Conservation (phyloP, 2,888 invertebrate species). For the Desoria tigrina region DNA sequence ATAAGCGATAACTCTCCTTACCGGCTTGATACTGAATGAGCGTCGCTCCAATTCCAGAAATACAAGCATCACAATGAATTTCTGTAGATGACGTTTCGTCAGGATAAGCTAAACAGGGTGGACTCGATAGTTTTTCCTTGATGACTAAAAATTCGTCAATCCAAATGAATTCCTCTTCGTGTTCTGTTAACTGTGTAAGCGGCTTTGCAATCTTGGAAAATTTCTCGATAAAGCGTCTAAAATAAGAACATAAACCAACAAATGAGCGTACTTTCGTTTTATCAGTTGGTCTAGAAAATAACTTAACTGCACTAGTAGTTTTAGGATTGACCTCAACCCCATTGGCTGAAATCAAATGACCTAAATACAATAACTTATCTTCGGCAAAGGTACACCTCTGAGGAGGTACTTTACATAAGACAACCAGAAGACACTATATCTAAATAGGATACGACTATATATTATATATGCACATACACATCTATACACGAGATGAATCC, state of each 20-base stretch:
- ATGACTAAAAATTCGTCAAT: neutral
- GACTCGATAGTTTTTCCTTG: neutral
- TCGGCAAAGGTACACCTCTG: slow-evolving; percentile 54
- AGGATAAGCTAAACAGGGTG: neutral
- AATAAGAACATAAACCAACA: slow-evolving; percentile 34
- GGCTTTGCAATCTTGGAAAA: slow-evolving; percentile 6
- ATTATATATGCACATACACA: too few species aligned
- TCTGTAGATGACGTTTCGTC: neutral
- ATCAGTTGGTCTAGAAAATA: slow-evolving; percentile 11
- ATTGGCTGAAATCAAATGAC: slow-evolving; percentile 13
- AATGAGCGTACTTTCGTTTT: slow-evolving; percentile 4
- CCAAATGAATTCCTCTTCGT: neutral
- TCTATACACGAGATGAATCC: too few species aligned
- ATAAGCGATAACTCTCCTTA: slow-evolving; percentile 9
- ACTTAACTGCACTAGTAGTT: slow-evolving; percentile 3
- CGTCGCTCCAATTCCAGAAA: slow-evolving; percentile 1
- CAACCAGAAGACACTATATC: too few species aligned
- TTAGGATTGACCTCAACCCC: slow-evolving; percentile 12
- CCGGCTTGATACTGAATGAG: neutral
- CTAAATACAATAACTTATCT: slow-evolving; percentile 6
- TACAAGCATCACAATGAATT: slow-evolving; percentile 11
- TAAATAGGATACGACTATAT: too few species aligned
- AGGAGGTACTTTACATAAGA: too few species aligned
- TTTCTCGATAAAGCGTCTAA: slow-evolving; percentile 33
- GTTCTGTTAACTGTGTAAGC: neutral